A percentile compares a stretch with the other conserved stretches of the same genome.
Conservation (phyloP, 2,888 invertebrate genomes). For the Geotrupes spiniger region DNA sequence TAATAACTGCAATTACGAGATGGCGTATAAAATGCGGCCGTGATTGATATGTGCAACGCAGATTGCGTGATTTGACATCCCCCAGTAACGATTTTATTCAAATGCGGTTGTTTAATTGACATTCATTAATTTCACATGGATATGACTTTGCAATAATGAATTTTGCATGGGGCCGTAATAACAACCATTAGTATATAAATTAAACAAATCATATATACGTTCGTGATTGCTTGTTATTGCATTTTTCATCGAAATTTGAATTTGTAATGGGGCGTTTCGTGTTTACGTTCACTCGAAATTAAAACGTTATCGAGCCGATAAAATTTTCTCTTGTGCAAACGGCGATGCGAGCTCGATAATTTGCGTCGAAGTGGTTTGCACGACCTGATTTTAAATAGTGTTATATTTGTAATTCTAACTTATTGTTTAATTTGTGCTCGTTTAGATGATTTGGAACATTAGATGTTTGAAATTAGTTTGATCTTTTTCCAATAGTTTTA, state of each 20-base stretch:
- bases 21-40: not conserved
- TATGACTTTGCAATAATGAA: slow-evolving; percentile 8
- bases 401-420: too few species aligned
- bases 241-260: slow-evolving; percentile 18
- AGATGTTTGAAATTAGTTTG: too few species aligned
- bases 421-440: too few species aligned
- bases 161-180: slow-evolving; percentile 6
- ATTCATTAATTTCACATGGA: slow-evolving; percentile 24
- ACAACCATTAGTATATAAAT: slow-evolving; percentile 11
- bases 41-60: slow-evolving; percentile 1
- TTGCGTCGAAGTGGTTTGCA: too few species aligned
- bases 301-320: too few species aligned
- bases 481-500: too few species aligned
- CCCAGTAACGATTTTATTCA: slow-evolving; percentile 20
- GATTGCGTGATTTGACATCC: slow-evolving; percentile 4
- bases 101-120: slow-evolving; percentile 25
- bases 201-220: slow-evolving; percentile 7
- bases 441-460: too few species aligned
- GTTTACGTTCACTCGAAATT: not conserved
- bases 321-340: too few species aligned
- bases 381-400: too few species aligned
- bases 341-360: too few species aligned
- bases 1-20: slow-evolving; percentile 3
- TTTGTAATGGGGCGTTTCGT: slow-evolving; percentile 1
- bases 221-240: slow-evolving; percentile 17